Evolutionary conservation across 2,797 vertebrate genomes (phyloP).

Genomic region (Mallotus villosus): DNA sequence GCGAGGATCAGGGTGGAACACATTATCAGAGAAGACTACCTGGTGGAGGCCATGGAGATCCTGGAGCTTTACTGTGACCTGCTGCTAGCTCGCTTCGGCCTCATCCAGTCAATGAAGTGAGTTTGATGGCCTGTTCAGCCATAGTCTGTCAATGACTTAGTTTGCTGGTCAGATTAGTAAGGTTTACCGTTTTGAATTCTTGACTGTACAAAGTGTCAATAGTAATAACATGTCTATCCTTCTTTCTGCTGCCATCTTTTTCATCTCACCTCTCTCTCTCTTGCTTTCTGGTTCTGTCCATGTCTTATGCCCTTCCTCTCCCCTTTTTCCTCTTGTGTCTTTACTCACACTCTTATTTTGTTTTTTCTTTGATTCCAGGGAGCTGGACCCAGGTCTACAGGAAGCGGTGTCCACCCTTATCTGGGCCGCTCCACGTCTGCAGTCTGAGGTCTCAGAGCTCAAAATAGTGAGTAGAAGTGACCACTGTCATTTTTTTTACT

Average conservation of each 20-base stretch:
- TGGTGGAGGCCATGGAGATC: slow-evolving; percentile 99
- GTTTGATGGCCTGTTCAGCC: slow-evolving; percentile 32
- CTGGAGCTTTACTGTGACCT: slow-evolving; percentile 96
- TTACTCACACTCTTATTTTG: neutral
- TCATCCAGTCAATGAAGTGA: slow-evolving; percentile 99
- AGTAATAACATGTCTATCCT: no score
- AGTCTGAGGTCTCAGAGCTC: slow-evolving; percentile 89
- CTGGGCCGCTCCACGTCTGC: slow-evolving; percentile 95
- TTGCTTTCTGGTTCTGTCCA: neutral
- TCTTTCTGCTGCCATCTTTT: neutral
- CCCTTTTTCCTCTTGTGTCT: neutral
- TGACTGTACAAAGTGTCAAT: no score
- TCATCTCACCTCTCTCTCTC: neutral
- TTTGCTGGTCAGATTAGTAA: neutral
- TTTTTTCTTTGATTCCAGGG: slow-evolving; percentile 67
- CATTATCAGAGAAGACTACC: slow-evolving; percentile 97
- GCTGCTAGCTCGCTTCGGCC: slow-evolving; percentile 90
- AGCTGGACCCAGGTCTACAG: slow-evolving; percentile 92
- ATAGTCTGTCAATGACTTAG: neutral
- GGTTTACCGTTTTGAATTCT: no score
- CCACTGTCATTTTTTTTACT: neutral
- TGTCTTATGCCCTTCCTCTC: neutral
- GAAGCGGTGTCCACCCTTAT: slow-evolving; percentile 96
- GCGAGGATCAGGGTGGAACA: slow-evolving; percentile 97
- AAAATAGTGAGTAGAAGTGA: slow-evolving; percentile 85